These are phyloP conservation scores for Mycteria americana DNA, from an alignment of 2,797 vertebrate genomes.

Conservation along the genomic window DNA sequence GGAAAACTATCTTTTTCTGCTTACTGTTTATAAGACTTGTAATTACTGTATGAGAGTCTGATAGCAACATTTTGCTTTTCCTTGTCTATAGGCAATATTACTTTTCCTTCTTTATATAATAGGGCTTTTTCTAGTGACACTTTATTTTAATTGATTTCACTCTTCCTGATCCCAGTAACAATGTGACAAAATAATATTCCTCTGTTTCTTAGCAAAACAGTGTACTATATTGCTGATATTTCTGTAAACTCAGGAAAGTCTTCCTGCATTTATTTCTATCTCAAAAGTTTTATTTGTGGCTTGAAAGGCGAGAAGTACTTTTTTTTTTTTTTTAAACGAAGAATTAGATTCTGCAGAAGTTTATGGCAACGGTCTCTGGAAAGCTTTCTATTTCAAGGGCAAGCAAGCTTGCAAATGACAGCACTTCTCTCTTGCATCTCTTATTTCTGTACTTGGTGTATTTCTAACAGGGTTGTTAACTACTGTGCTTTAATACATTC, in stretches of 20 bases:
- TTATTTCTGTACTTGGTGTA: neutral
- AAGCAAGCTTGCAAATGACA: neutral
- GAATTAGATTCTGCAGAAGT: neutral
- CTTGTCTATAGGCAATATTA: neutral
- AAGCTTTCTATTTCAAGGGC: neutral
- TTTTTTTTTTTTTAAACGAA: neutral
- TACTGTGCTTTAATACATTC: neutral
- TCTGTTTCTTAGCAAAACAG: neutral
- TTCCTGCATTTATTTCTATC: neutral
- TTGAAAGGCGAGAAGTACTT: neutral
- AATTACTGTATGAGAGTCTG: neutral
- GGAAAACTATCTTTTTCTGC: neutral
- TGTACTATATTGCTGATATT: neutral
- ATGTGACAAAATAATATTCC: neutral
- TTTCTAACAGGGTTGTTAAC: neutral
- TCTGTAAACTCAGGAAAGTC: neutral
- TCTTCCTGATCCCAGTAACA: neutral
- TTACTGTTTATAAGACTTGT: neutral
- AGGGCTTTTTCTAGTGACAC: neutral
- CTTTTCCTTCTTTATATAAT: neutral
- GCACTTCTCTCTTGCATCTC: neutral
- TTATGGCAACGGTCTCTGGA: neutral
- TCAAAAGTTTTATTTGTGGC: neutral
- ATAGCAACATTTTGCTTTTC: neutral
- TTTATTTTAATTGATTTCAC: neutral